phyloP scores from a whole-genome alignment of 2,113 vertebrate genomes.

The Pseudonaja textilis region DNA sequence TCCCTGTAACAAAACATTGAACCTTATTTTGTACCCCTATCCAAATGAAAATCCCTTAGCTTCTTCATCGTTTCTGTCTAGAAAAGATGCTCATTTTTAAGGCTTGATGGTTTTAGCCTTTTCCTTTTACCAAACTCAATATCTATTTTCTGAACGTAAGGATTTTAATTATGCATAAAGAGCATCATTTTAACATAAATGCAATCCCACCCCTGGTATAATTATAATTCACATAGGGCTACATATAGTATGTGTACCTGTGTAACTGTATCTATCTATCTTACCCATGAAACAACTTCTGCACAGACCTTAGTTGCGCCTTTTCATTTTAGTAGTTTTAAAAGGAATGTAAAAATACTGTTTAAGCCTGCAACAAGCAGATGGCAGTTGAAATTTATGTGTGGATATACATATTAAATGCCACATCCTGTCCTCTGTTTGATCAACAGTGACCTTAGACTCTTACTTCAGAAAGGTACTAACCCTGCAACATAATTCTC shows the following conservation, averaged over 20 bases:
- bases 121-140: neutral
- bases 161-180: neutral
- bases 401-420: neutral
- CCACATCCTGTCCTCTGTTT: neutral
- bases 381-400: neutral
- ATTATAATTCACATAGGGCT: neutral
- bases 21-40: neutral
- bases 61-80: neutral
- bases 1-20: neutral
- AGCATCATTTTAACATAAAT: neutral
- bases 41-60: neutral
- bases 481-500: constrained; percentile 44
- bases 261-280: neutral
- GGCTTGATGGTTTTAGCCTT: neutral
- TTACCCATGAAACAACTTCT: neutral
- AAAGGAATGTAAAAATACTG: neutral
- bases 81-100: neutral
- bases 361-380: neutral
- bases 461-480: constrained; percentile 44
- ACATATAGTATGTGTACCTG: neutral
- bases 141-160: neutral
- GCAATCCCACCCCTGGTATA: neutral
- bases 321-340: neutral
- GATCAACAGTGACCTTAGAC: constrained; percentile 29
- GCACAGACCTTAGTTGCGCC: neutral